These are phyloP conservation scores for Ciconia nigra DNA, from an alignment of 2,797 vertebrate species.

Conservation along the genomic window DNA sequence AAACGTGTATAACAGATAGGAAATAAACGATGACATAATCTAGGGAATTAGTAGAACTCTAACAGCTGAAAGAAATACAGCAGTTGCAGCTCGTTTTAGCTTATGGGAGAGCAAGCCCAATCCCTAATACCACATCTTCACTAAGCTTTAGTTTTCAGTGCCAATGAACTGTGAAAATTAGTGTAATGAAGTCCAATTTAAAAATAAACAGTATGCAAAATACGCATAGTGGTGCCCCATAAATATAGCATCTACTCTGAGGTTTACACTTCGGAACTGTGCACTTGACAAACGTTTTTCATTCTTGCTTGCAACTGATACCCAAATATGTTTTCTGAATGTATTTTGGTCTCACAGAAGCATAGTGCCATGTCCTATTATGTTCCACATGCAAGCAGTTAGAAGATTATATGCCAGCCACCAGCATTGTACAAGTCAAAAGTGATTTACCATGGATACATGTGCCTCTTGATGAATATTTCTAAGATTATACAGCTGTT, in stretches of 20 bases:
- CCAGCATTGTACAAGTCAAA: slow-evolving; percentile 31
- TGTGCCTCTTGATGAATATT: slow-evolving; percentile 62
- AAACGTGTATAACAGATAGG: neutral
- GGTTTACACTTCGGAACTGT: neutral
- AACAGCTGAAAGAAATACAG: neutral
- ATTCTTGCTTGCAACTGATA: slow-evolving; percentile 12
- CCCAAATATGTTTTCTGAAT: neutral
- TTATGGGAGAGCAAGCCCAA: neutral
- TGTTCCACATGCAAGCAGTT: slow-evolving; percentile 21
- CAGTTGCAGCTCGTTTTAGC: neutral
- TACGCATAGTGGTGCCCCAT: neutral
- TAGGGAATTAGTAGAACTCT: neutral
- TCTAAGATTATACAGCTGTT: slow-evolving; percentile 63
- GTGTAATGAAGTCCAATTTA: neutral
- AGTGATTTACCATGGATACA: slow-evolving; percentile 54
- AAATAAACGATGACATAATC: neutral
- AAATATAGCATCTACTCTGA: neutral
- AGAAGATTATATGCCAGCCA: slow-evolving; percentile 31
- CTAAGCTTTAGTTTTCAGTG: neutral
- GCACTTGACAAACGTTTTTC: neutral
- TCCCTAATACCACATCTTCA: neutral
- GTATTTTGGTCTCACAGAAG: slow-evolving; percentile 43
- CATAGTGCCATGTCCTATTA: neutral
- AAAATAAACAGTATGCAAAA: slow-evolving; percentile 18
- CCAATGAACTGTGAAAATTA: slow-evolving; percentile 11